Evolutionary conservation across 1,140 invertebrate species (phyloP), one percentile per base, ranked within the genome.

Genomic region (Drosophila lini): DNA sequence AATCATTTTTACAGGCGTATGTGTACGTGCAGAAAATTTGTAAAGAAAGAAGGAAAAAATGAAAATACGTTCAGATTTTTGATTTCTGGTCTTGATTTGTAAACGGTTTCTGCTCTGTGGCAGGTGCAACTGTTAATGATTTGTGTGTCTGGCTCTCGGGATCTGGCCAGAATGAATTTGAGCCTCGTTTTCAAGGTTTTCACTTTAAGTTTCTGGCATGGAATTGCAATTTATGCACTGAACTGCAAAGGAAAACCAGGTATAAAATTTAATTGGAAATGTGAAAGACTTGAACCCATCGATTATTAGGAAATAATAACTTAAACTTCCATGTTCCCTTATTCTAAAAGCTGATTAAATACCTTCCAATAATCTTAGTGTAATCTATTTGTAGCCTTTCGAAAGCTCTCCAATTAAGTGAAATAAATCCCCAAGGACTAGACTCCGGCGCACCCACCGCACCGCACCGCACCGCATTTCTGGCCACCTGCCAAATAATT

Each of bases 21-120:
- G 32, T 16, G 62, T 56, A 89, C 85, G 85, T 89, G 85, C 81
- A 40, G 55, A 64, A 89, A 89, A 74, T 89, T 69, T 90, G 42
- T 59, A 68, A 77, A 76, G 80, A 75, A 45, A 64, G 70, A 71
- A 83, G 31, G 40, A 19, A 78, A 79, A 50, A 16, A 16, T 15
- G 22, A 25, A 31, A 47, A 48, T 28, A 59, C 58, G 70, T 65
- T 59, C 79, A 47, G 57, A 25, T 82, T 58, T 63, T 52, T 74
- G 48, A 32, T 50, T 80, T 61, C 36, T 63, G 45, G 44, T 58
- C 64, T 77, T 48, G 56, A 56, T 65, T 74, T 53, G 57, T 73
- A 62, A 73, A 73, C 52, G 68, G 16, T 61, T 73, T 40, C 34
- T n/a, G 11, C 8, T 57, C 11, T 67, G 48, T 28, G 55, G 28